Base-by-base conservation (phyloP, 2,888 invertebrate genomes). In the Meiosimyza decipiens region DNA sequence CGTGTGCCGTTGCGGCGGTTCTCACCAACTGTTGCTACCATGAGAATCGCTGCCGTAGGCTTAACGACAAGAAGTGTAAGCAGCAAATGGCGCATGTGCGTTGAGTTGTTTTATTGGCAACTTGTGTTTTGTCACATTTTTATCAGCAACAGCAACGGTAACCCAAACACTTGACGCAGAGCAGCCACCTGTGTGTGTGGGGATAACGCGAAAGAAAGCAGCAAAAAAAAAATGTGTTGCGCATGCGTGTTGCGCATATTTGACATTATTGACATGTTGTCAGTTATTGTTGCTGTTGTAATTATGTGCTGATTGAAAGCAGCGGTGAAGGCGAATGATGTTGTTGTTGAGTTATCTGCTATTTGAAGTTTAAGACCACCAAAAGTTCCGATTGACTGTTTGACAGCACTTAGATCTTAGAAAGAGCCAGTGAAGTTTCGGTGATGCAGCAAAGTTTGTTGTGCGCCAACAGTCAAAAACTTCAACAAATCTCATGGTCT, bases 191-290 rank as follows among this genome's bases (percentile, higher is more conserved):
- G 60, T 33, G 59, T 33, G 59, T 50, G n/a, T 16, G 2, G 55
- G 16, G 57, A 51, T 50, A 69, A 57, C 49, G 60, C 2, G 51
- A 18, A 49, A 47, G 50, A 40, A 40, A 6, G 28, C 13, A 57
- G 33, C 50, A 15, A 7, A 33, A 70, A 68, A 28, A 51, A 51
- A 18, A n/a, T 2, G 62, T 60, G 69, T 33, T 16, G 69, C 72
- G 52, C 75, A 74, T 63, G 72, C 70, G 74, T 70, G 74, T 51
- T 69, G 72, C 64, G 77, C 78, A 78, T 79, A 81, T 81, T 78
- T 78, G 79, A 80, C 80, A 81, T 81, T 81, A 81, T 81, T 82
- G 82, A 82, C 80, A 80, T 82, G 81, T 81, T 81, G 66, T 40
- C 69, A 69, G 65, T 65, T 63, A 47, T 54, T 70, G 70, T 62